These are phyloP conservation scores for Drosophila lutescens DNA, from an alignment of 2,888 invertebrate genomes.

Conservation along the genomic window DNA sequence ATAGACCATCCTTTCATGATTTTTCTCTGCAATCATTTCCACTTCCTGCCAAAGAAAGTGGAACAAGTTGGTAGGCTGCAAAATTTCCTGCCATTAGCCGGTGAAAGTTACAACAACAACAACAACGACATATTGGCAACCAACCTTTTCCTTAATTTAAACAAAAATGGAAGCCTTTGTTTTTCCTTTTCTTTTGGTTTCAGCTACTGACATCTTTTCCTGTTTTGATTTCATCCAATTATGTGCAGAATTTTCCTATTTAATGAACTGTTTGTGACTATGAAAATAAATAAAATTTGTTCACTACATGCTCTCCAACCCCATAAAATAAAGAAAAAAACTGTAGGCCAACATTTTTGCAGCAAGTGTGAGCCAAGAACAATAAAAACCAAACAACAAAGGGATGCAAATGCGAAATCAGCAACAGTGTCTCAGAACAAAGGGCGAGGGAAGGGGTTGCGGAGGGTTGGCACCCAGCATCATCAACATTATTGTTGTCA, in stretches of 20 bases:
- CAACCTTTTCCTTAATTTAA: not conserved
- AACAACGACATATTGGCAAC: not conserved
- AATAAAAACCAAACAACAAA: conserved; percentile 46
- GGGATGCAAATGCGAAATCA: conserved; percentile 59
- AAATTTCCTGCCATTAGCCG: conserved; percentile 18
- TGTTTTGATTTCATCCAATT: conserved; percentile 37
- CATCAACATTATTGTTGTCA: conserved; percentile 66
- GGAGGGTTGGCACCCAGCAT: conserved; percentile 27
- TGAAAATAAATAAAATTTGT: conserved; percentile 13
- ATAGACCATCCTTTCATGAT: conserved; percentile 1
- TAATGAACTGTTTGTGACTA: conserved; percentile 30
- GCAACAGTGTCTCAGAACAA: conserved; percentile 37
- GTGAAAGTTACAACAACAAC: conserved; percentile 14
- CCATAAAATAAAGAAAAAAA: not conserved
- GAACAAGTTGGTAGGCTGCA: not conserved
- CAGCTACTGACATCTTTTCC: not conserved
- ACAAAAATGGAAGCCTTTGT: conserved; percentile 7
- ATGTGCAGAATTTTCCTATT: conserved; percentile 24
- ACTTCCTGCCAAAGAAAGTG: not conserved
- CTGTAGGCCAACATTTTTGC: conserved; percentile 5
- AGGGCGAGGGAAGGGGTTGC: conserved; percentile 1
- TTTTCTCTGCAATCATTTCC: conserved; percentile 3
- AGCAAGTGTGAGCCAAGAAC: conserved; percentile 21
- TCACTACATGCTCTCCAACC: not conserved
- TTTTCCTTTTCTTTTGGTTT: not conserved